Conservation (phyloP, 2,888 invertebrate species). For the Chloromyia formosa region DNA sequence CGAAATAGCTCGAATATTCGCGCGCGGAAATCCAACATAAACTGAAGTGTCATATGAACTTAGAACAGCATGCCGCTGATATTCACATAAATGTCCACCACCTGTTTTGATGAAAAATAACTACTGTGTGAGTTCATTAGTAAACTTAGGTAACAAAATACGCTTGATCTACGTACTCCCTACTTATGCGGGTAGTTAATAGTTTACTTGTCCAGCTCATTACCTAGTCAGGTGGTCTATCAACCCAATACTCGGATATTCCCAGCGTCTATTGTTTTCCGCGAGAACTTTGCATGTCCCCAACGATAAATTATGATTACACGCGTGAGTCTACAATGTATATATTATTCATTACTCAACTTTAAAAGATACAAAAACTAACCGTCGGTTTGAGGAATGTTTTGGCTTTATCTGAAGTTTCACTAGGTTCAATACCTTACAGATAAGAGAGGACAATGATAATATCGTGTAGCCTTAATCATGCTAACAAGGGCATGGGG, state of each 20-base stretch:
- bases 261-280: conserved; percentile 47
- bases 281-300: conserved; percentile 48
- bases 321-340: conserved; percentile 7
- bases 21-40: neutral
- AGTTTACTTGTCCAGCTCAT: conserved; percentile 38
- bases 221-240: conserved; percentile 39
- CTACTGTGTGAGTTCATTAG: conserved; percentile 6
- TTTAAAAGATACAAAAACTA: neutral
- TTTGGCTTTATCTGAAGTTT: conserved; percentile 9
- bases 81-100: conserved; percentile 9
- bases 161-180: conserved; percentile 6
- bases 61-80: neutral
- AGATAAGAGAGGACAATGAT: conserved; percentile 20
- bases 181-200: conserved; percentile 41
- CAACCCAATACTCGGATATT: conserved; percentile 24
- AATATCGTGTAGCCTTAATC: conserved; percentile 25
- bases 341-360: neutral
- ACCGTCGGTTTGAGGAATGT: neutral
- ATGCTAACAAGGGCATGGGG: conserved; percentile 32
- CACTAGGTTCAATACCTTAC: neutral
- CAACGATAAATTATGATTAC: conserved; percentile 34
- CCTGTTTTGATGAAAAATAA: conserved; percentile 18
- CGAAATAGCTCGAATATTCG: neutral
- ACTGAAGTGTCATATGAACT: conserved; percentile 22
- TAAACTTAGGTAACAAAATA: conserved; percentile 20